Percentiles rank a stretch among this genome's conserved stretches.
Evolutionary conservation across 23 tunicate species (phyloP).

Genomic region (Halocynthia aurantium): DNA sequence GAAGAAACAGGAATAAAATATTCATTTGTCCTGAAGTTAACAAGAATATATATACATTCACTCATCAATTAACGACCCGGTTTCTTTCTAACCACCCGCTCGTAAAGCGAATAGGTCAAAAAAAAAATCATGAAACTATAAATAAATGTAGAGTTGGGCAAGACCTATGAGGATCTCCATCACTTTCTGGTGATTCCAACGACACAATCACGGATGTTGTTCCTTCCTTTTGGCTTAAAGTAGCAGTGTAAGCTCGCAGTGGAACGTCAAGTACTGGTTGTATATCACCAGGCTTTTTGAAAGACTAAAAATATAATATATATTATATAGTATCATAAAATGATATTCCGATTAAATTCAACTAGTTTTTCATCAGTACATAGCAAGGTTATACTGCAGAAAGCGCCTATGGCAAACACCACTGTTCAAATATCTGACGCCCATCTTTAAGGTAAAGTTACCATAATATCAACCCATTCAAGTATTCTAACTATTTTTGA

Average conservation of each 20-base stretch:
- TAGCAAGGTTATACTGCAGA: no score
- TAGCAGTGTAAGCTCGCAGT: constrained; percentile 28
- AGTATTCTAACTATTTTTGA: no score
- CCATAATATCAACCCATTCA: no score
- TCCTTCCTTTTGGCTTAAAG: constrained; percentile 33
- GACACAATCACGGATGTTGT: constrained; percentile 10
- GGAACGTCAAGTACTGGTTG: constrained; percentile 35
- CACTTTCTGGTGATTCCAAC: constrained; percentile 22
- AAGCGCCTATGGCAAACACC: background rate
- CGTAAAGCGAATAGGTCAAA: no score
- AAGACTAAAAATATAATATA: constrained; percentile 30
- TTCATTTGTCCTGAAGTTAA: no score
- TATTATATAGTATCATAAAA: background rate
- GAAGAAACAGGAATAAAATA: background rate
- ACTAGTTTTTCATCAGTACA: background rate
- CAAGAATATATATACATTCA: no score
- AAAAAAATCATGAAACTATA: no score
- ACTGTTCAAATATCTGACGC: background rate
- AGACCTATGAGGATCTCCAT: constrained; percentile 1
- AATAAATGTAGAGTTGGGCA: no score
- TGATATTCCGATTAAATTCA: background rate
- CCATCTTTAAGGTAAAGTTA: no score
- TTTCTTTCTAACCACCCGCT: no score
- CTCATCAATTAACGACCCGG: no score
- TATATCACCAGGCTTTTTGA: constrained; percentile 41